Conservation (phyloP, 1,140 invertebrate species). For the Drosophila tristis region DNA sequence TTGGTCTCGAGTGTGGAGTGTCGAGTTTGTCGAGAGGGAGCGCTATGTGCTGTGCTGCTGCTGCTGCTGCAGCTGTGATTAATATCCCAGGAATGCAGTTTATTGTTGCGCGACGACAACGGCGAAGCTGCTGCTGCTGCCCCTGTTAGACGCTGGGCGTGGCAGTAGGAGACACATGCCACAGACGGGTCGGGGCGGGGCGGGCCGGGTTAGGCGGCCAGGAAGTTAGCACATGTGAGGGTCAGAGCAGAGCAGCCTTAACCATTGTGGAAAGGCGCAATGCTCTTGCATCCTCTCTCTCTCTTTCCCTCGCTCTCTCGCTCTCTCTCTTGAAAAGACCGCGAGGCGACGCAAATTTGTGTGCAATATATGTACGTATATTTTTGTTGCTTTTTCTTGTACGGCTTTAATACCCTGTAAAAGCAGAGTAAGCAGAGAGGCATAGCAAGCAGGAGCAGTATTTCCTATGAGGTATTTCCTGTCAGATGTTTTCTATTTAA, state of each 20-base stretch:
- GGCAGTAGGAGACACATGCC: conserved; percentile 27
- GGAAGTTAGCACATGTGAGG: conserved; percentile 33
- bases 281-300: conserved; percentile 16
- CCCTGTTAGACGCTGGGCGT: conserved; percentile 7
- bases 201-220: background rate
- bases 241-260: conserved; percentile 10
- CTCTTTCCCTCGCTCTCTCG: background rate
- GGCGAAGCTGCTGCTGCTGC: conserved; percentile 7
- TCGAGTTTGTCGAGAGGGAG: conserved; percentile 17
- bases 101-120: conserved; percentile 63
- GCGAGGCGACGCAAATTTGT: conserved; percentile 69
- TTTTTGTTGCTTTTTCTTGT: conserved; percentile 20
- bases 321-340: conserved; percentile 4
- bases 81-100: conserved; percentile 78
- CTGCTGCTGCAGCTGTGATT: conserved; percentile 68
- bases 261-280: conserved; percentile 8
- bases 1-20: conserved; percentile 2
- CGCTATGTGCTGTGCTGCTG: conserved; percentile 1
- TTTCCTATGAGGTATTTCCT: too few species aligned
- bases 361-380: conserved; percentile 45
- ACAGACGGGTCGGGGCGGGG: too few species aligned
- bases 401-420: conserved; percentile 10
- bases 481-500: too few species aligned
- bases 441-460: too few species aligned
- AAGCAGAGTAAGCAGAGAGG: too few species aligned